Evolutionary conservation across 2,888 invertebrate species (phyloP).

Genomic region (Troides aeacus): DNA sequence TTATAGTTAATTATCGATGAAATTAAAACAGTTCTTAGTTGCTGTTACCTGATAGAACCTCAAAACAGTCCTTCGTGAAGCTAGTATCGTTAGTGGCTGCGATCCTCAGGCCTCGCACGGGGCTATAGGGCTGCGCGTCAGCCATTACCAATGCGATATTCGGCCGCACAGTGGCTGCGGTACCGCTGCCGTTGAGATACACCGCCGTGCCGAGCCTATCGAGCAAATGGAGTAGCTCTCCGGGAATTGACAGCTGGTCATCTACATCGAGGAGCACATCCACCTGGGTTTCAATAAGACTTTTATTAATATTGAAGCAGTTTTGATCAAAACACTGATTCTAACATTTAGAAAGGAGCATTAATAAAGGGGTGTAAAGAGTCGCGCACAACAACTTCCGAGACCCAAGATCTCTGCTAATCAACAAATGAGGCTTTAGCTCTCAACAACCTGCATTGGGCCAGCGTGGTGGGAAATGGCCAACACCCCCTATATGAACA

Average conservation of each 20-base stretch:
- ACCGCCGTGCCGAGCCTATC: slow-evolving; percentile 57
- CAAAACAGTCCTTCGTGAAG: slow-evolving; percentile 55
- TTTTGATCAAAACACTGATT: too few species aligned
- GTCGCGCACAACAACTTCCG: too few species aligned
- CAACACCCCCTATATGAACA: too few species aligned
- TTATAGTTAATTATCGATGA: too few species aligned
- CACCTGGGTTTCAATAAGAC: slow-evolving; percentile 45
- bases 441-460: too few species aligned
- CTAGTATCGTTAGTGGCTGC: slow-evolving; percentile 44
- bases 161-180: slow-evolving; percentile 45
- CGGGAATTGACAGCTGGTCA: slow-evolving; percentile 54
- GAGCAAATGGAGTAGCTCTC: slow-evolving; percentile 55
- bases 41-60: slow-evolving; percentile 51
- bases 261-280: slow-evolving; percentile 52
- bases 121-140: slow-evolving; percentile 50
- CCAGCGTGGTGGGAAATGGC: too few species aligned
- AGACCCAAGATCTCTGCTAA: too few species aligned
- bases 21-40: too few species aligned
- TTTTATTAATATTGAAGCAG: too few species aligned
- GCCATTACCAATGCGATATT: slow-evolving; percentile 66
- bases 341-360: too few species aligned
- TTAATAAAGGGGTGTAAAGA: too few species aligned
- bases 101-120: slow-evolving; percentile 60
- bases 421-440: too few species aligned
- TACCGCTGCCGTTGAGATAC: slow-evolving; percentile 49